Evolutionary conservation across 2,113 vertebrate genomes (phyloP).

Genomic region (Petroica traversi): DNA sequence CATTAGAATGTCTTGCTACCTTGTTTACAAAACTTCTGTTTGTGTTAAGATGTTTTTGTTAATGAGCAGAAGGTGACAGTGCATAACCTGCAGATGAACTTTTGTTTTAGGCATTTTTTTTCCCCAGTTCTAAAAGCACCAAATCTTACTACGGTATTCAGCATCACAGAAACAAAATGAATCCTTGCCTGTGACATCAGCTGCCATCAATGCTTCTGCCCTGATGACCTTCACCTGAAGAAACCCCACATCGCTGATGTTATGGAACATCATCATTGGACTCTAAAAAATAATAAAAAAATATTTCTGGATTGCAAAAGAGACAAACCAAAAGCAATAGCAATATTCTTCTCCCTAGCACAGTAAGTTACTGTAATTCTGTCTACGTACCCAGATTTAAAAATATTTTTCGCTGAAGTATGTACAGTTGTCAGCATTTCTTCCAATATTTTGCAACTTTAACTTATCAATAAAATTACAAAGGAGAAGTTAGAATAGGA

Average conservation of each 20-base stretch:
- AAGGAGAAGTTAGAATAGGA: background rate
- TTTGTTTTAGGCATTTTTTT: background rate
- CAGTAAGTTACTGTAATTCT: background rate
- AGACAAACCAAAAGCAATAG: background rate
- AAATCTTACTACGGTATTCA: background rate
- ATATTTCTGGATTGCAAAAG: background rate
- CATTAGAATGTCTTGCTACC: background rate
- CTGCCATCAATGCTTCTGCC: conserved; percentile 96
- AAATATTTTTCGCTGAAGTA: background rate
- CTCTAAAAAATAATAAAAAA: conserved; percentile 78
- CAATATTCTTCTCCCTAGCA: background rate
- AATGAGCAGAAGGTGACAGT: background rate
- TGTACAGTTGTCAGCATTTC: background rate
- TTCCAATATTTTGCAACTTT: background rate
- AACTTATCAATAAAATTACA: background rate
- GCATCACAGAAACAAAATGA: background rate
- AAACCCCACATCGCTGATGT: conserved; percentile 94
- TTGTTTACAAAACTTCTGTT: background rate
- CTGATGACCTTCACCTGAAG: conserved; percentile 97
- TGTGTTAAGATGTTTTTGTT: background rate
- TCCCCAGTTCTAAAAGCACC: background rate
- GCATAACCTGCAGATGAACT: background rate
- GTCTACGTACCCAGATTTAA: background rate
- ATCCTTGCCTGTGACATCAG: conserved; percentile 94
- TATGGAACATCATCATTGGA: conserved; percentile 85